Conservation (phyloP, 2,888 invertebrate genomes). For the Tenthredo distinguenda region DNA sequence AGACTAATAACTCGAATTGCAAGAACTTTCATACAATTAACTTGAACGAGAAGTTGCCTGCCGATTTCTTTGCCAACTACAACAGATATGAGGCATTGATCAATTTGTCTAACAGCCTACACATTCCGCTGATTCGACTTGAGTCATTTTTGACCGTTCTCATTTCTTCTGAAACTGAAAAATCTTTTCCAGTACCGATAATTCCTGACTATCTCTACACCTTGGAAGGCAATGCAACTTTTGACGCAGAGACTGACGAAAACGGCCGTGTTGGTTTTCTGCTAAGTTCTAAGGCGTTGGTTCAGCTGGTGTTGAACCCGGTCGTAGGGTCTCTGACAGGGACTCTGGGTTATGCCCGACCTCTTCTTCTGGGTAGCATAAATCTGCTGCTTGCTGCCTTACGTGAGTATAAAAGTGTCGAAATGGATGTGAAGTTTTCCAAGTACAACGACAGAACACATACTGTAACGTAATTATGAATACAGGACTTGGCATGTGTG, state of each 20-base stretch:
- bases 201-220: conserved; percentile 87
- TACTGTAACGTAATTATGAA: background rate
- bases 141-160: background rate
- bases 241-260: conserved; percentile 79
- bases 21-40: background rate
- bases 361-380: conserved; percentile 85
- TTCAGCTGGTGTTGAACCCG: conserved; percentile 89
- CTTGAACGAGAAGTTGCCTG: background rate
- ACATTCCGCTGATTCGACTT: background rate
- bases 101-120: background rate
- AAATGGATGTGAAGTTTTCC: background rate
- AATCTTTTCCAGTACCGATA: conserved; percentile 85
- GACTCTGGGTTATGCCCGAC: conserved; percentile 84
- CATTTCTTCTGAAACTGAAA: background rate
- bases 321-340: conserved; percentile 85
- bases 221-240: conserved; percentile 77
- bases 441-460: background rate
- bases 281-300: conserved; percentile 88
- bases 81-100: background rate
- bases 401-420: conserved; percentile 79
- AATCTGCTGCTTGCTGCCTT: conserved; percentile 85
- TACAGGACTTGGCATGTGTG: background rate
- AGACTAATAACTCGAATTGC: background rate
- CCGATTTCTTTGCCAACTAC: background rate
- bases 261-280: conserved; percentile 85